Percentiles rank a stretch among this genome's conserved stretches.
phyloP scores from a whole-genome alignment of 2,888 invertebrate species.

The Epicampocera succincta region DNA sequence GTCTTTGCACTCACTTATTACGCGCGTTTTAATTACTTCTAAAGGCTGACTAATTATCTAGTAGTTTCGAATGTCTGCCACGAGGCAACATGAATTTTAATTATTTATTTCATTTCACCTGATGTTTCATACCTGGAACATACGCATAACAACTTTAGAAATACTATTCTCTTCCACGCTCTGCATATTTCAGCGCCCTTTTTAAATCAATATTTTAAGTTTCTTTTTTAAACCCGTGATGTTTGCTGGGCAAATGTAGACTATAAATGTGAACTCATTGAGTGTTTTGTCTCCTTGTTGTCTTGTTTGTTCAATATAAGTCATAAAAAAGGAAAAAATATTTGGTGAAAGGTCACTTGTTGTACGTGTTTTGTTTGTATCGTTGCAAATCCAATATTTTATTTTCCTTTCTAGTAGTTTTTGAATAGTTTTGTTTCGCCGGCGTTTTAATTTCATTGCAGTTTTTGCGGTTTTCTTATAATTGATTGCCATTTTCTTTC shows the following conservation, averaged over 20 bases:
- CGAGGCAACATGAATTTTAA: too few relatives aligned
- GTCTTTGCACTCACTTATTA: too few relatives aligned
- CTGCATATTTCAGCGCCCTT: too few relatives aligned
- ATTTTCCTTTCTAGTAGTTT: slow-evolving; percentile 10
- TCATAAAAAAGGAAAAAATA: background rate
- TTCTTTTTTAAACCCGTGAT: too few relatives aligned
- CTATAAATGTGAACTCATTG: slow-evolving; percentile 7
- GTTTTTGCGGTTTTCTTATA: slow-evolving; percentile 30
- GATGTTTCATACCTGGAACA: too few relatives aligned
- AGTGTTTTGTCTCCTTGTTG: slow-evolving; percentile 19
- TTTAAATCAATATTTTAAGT: too few relatives aligned
- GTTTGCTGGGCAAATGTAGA: background rate
- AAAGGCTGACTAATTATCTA: too few relatives aligned
- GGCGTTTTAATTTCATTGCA: slow-evolving; percentile 26
- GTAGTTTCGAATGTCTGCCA: too few relatives aligned
- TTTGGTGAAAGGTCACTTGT: slow-evolving; percentile 58
- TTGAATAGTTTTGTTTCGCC: slow-evolving; percentile 4
- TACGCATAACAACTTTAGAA: too few relatives aligned
- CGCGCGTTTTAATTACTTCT: too few relatives aligned
- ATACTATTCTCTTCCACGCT: too few relatives aligned
- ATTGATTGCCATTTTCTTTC: slow-evolving; percentile 41
- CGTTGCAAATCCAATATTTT: slow-evolving; percentile 34
- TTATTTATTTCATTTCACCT: too few relatives aligned
- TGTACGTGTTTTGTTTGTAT: slow-evolving; percentile 38
- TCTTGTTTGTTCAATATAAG: slow-evolving; percentile 7